Evolutionary conservation across 2,888 invertebrate species (phyloP).

Genomic region (Limenitis arthemis): DNA sequence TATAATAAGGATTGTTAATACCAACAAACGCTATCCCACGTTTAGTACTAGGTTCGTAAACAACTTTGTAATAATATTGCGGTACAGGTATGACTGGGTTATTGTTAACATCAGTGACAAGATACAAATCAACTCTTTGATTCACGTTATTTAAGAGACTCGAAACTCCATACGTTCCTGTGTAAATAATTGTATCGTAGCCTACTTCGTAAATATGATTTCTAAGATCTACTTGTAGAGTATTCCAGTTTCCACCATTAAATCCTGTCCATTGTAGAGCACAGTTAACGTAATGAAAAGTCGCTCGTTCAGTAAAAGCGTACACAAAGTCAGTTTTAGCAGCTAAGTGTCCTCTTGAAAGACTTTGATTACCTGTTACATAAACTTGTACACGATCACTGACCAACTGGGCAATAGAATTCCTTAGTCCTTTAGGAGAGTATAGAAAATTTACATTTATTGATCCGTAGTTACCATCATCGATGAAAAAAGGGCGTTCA

Average conservation of each 20-base stretch:
- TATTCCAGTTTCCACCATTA: slow-evolving; percentile 74
- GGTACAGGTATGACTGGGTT: slow-evolving; percentile 61
- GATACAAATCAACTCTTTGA: slow-evolving; percentile 45
- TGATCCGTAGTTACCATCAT: slow-evolving; percentile 37
- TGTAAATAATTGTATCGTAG: slow-evolving; percentile 64
- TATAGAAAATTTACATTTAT: slow-evolving; percentile 45
- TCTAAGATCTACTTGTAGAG: slow-evolving; percentile 61
- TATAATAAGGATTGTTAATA: slow-evolving; percentile 74
- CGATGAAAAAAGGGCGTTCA: slow-evolving; percentile 47
- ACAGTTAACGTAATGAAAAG: slow-evolving; percentile 77
- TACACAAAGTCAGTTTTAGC: slow-evolving; percentile 77
- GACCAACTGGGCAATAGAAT: slow-evolving; percentile 41
- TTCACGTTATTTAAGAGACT: slow-evolving; percentile 59
- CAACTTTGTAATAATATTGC: slow-evolving; percentile 64
- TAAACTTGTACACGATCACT: slow-evolving; percentile 47
- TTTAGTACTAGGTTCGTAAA: slow-evolving; percentile 62
- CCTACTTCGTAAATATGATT: slow-evolving; percentile 43
- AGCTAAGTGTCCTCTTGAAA: slow-evolving; percentile 75
- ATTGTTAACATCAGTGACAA: slow-evolving; percentile 47
- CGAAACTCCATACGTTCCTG: slow-evolving; percentile 73
- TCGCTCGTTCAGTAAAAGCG: slow-evolving; percentile 71
- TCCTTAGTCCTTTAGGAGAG: slow-evolving; percentile 43
- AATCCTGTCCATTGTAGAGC: slow-evolving; percentile 79
- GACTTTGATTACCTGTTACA: slow-evolving; percentile 45
- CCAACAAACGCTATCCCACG: slow-evolving; percentile 73